These are phyloP conservation scores for Meles meles DNA, from an alignment of 2,113 vertebrate genomes.

Conservation along the genomic window DNA sequence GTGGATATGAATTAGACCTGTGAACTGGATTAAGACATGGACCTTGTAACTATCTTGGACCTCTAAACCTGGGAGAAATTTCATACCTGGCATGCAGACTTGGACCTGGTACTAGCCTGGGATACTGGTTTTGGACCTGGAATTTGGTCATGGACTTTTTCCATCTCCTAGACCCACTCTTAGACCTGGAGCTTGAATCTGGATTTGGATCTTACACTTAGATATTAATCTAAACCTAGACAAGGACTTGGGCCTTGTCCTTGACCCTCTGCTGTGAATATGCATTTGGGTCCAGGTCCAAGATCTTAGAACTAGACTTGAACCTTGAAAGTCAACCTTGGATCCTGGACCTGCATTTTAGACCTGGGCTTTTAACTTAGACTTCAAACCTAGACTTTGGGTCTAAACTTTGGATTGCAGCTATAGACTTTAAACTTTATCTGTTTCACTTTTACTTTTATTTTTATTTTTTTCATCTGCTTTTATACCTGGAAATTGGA, in stretches of 20 bases:
- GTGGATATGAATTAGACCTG: background rate
- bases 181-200: background rate
- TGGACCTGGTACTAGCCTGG: background rate
- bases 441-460: background rate
- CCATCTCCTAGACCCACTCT: background rate
- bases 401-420: background rate
- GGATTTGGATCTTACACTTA: background rate
- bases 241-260: background rate
- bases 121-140: background rate
- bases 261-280: background rate
- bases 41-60: background rate
- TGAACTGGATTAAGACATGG: background rate
- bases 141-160: background rate
- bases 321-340: background rate
- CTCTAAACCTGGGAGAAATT: background rate
- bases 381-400: background rate
- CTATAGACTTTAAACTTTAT: background rate
- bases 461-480: background rate
- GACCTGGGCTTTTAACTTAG: background rate
- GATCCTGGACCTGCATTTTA: background rate
- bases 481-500: background rate
- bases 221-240: background rate
- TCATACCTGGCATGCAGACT: background rate
- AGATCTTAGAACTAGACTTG: background rate
- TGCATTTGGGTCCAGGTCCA: background rate